Percentiles rank a stretch among this genome's conserved stretches.
Evolutionary conservation across 1,140 invertebrate genomes (phyloP).

Genomic region (Listronotus oregonensis): DNA sequence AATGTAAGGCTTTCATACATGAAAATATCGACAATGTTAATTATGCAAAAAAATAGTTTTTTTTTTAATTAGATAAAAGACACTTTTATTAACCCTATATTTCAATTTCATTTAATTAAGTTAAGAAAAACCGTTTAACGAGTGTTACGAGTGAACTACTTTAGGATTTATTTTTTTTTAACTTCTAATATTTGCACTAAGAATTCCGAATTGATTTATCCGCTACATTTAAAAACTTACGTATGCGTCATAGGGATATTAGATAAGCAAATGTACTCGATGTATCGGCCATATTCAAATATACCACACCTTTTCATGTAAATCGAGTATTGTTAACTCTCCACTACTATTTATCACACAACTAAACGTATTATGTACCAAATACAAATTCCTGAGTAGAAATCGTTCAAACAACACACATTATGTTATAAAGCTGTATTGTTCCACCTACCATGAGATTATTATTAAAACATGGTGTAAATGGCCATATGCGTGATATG

Average conservation of each 20-base stretch:
- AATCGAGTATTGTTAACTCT: conserved; percentile 26
- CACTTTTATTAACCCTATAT: no score
- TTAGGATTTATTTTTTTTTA: no score
- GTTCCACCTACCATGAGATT: conserved; percentile 17
- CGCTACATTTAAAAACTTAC: neutral
- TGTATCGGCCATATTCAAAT: neutral
- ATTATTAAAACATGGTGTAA: conserved; percentile 13
- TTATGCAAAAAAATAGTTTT: no score
- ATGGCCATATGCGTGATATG: conserved; percentile 2
- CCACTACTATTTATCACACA: conserved; percentile 21
- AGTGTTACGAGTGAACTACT: no score
- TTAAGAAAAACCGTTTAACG: no score
- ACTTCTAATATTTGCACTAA: no score
- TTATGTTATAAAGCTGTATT: conserved; percentile 11
- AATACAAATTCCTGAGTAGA: conserved; percentile 25
- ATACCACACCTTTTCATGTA: conserved; percentile 20
- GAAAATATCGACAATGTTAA: no score
- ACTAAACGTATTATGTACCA: conserved; percentile 6
- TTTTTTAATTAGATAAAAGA: no score
- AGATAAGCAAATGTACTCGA: neutral
- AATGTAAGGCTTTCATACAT: no score
- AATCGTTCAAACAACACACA: conserved; percentile 12
- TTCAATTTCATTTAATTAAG: no score
- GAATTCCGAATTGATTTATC: no score
- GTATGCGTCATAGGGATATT: neutral